Conservation (phyloP, 2,797 vertebrate species). For the Micrastur ruficollis region DNA sequence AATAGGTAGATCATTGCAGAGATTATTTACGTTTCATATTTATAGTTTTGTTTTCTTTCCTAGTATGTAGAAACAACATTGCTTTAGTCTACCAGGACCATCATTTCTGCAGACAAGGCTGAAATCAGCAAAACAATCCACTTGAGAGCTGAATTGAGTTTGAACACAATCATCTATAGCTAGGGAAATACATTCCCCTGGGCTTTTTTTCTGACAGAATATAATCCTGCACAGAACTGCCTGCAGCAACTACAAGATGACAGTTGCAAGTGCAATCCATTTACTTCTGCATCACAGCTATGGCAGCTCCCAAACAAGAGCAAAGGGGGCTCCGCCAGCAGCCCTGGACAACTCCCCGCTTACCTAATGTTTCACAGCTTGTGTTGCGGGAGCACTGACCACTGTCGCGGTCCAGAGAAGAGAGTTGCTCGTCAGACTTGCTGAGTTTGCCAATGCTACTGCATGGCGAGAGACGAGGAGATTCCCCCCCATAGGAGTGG, state of each 20-base stretch:
- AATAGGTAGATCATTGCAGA: not conserved
- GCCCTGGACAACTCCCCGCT: not conserved
- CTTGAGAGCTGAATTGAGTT: not conserved
- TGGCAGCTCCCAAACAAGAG: not conserved
- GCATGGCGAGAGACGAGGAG: conserved; percentile 92
- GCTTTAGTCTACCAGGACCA: not conserved
- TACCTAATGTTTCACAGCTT: conserved; percentile 98
- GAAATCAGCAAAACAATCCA: conserved; percentile 1
- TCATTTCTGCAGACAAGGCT: not conserved
- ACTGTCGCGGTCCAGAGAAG: conserved; percentile 93
- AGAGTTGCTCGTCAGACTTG: conserved; percentile 96
- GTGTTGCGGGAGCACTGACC: conserved; percentile 98
- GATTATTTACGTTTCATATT: not conserved
- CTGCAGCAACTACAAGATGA: not conserved
- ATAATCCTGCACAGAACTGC: not conserved
- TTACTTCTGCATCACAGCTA: not conserved
- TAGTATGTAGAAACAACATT: not conserved
- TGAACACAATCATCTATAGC: not conserved
- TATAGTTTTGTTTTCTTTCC: not conserved
- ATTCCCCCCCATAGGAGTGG: conserved; percentile 93
- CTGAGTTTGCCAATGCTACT: conserved; percentile 97
- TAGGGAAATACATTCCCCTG: not conserved
- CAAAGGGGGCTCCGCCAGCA: not conserved
- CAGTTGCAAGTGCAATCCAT: not conserved
- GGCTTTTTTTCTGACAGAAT: not conserved